Evolutionary conservation across 2,797 vertebrate species (phyloP).

Genomic region (Manis crassicaudata): DNA sequence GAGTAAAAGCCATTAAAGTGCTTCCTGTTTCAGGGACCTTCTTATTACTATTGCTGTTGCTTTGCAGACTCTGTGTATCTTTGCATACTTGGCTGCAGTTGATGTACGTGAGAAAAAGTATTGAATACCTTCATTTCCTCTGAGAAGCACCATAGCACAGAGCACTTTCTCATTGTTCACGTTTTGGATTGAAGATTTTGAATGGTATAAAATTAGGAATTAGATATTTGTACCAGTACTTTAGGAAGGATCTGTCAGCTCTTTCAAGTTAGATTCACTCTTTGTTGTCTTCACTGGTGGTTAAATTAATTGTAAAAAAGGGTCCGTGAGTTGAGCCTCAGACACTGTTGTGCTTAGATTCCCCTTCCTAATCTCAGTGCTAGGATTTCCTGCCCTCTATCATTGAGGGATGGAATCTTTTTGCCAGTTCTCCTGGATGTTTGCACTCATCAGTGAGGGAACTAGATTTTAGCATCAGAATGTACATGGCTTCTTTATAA

Average conservation of each 20-base stretch:
- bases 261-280: not conserved
- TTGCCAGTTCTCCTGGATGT: not conserved
- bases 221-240: not conserved
- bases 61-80: not conserved
- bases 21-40: not conserved
- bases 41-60: not conserved
- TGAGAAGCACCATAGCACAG: not conserved
- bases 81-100: not conserved
- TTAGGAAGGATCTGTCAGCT: not conserved
- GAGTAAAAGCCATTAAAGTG: not conserved
- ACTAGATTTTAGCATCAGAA: not conserved
- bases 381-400: not conserved
- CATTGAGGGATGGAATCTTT: not conserved
- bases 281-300: not conserved
- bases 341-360: not conserved
- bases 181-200: not conserved
- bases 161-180: not conserved
- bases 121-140: not conserved
- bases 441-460: not conserved
- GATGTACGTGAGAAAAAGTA: not conserved
- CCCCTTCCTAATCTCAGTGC: not conserved
- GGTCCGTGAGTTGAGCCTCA: not conserved
- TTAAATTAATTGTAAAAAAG: constrained; percentile 16
- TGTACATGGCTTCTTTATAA: not conserved
- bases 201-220: not conserved